A percentile compares a stretch with the other conserved stretches of the same genome.
These are phyloP conservation scores for Pteropus alecto DNA, from an alignment of 2,113 vertebrate genomes.

Conservation along the genomic window DNA sequence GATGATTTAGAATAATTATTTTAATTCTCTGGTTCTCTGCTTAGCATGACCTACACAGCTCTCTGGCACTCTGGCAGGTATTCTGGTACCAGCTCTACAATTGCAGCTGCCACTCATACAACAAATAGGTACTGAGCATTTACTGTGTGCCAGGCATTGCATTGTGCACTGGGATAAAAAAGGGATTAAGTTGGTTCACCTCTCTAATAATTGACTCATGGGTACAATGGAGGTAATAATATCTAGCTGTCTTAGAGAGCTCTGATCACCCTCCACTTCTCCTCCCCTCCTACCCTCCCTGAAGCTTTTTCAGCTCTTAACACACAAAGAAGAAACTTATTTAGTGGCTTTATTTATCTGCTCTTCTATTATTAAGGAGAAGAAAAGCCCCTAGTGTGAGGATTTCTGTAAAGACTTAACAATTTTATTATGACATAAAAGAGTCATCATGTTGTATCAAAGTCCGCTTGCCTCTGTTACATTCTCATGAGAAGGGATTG, in stretches of 20 bases:
- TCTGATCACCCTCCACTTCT: background rate
- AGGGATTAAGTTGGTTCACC: background rate
- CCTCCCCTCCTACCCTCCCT: background rate
- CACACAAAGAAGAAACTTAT: background rate
- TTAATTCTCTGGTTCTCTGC: background rate
- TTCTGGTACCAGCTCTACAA: background rate
- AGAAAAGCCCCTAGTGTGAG: slow-evolving; percentile 11
- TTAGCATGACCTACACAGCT: background rate
- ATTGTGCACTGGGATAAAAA: background rate
- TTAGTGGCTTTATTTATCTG: background rate
- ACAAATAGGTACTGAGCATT: background rate
- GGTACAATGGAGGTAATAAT: background rate
- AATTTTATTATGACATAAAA: slow-evolving; percentile 27
- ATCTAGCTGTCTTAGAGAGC: background rate
- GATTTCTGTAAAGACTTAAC: slow-evolving; percentile 56
- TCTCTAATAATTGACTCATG: background rate
- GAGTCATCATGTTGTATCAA: slow-evolving; percentile 37
- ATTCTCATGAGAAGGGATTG: background rate
- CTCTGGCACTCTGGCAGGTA: background rate
- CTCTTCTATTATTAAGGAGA: background rate
- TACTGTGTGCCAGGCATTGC: background rate
- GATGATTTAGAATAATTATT: background rate
- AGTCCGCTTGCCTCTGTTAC: background rate
- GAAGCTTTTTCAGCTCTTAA: background rate
- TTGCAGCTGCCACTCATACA: background rate